Percentiles rank a stretch among this genome's conserved stretches.
Conservation (phyloP, 2,797 vertebrate species). For the Lophius americanus region DNA sequence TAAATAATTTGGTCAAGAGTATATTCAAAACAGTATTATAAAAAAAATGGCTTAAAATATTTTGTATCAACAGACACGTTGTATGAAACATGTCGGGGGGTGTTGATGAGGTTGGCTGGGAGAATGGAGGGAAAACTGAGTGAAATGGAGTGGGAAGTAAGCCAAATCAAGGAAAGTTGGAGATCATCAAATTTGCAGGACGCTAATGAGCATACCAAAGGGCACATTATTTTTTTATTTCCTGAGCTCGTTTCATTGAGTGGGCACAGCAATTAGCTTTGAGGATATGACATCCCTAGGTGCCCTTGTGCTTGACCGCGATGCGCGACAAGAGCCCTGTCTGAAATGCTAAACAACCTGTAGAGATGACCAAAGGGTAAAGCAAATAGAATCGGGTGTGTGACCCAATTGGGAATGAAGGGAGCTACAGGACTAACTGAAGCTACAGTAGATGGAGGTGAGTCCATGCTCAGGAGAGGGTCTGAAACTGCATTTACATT, state of each 20-base stretch:
- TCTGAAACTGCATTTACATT: slow-evolving; percentile 12
- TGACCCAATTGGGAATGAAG: slow-evolving; percentile 50
- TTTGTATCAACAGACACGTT: too few species aligned
- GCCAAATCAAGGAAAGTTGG: slow-evolving; percentile 48
- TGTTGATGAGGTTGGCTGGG: not conserved
- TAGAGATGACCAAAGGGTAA: slow-evolving; percentile 39
- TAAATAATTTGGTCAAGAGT: too few species aligned
- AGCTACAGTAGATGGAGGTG: slow-evolving; percentile 47
- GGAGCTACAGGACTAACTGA: slow-evolving; percentile 54
- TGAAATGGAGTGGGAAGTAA: slow-evolving; percentile 31
- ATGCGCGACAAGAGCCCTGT: slow-evolving; percentile 64
- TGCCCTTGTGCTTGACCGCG: slow-evolving; percentile 63
- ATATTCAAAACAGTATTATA: too few species aligned
- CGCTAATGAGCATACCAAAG: slow-evolving; percentile 82
- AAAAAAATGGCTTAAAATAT: too few species aligned
- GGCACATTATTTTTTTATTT: slow-evolving; percentile 84
- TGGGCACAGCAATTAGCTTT: slow-evolving; percentile 83
- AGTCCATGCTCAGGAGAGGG: not conserved
- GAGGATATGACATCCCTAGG: slow-evolving; percentile 77
- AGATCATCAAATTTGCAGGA: slow-evolving; percentile 67
- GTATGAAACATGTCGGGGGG: slow-evolving; percentile 5
- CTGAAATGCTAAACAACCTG: slow-evolving; percentile 79
- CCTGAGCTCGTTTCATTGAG: slow-evolving; percentile 80
- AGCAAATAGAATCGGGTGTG: slow-evolving; percentile 23
- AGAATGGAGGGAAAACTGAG: slow-evolving; percentile 35